Percentiles rank a stretch among this genome's conserved stretches.
These are phyloP conservation scores for Sinonovacula constricta DNA, from an alignment of 1,140 invertebrate genomes.

Conservation along the genomic window DNA sequence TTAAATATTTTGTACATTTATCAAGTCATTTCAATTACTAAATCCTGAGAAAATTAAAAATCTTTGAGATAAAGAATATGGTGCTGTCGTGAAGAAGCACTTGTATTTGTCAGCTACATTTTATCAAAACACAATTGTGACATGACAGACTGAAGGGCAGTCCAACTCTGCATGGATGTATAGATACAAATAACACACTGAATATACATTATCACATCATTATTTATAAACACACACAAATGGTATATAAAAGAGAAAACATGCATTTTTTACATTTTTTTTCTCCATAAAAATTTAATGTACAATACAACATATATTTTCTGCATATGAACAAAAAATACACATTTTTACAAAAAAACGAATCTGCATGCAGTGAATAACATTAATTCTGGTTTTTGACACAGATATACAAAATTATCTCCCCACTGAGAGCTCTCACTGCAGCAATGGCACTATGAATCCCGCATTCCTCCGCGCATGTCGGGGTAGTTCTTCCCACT, in stretches of 20 bases:
- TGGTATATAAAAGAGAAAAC: not conserved
- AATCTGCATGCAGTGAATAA: not conserved
- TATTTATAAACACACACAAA: not conserved
- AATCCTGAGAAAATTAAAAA: too few relatives aligned
- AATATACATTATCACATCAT: too few relatives aligned
- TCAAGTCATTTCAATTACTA: too few relatives aligned
- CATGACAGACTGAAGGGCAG: too few relatives aligned
- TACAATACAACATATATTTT: not conserved
- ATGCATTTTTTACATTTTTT: not conserved
- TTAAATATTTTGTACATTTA: too few relatives aligned
- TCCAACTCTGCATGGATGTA: too few relatives aligned
- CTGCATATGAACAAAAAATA: not conserved
- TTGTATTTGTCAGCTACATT: too few relatives aligned
- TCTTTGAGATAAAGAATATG: too few relatives aligned
- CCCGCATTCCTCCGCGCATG: slow-evolving; percentile 37
- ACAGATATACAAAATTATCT: not conserved
- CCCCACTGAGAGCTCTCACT: slow-evolving; percentile 13
- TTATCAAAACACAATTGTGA: too few relatives aligned
- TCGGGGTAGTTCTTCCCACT: slow-evolving; percentile 37
- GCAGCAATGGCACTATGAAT: slow-evolving; percentile 18
- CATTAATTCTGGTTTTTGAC: not conserved
- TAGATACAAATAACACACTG: too few relatives aligned
- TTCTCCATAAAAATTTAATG: not conserved
- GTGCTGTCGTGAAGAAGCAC: too few relatives aligned
- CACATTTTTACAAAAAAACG: not conserved